A percentile compares a stretch with the other conserved stretches of the same genome.
Evolutionary conservation across 2,888 invertebrate species (phyloP).

Genomic region (Acanthococcus lagerstroemiae): DNA sequence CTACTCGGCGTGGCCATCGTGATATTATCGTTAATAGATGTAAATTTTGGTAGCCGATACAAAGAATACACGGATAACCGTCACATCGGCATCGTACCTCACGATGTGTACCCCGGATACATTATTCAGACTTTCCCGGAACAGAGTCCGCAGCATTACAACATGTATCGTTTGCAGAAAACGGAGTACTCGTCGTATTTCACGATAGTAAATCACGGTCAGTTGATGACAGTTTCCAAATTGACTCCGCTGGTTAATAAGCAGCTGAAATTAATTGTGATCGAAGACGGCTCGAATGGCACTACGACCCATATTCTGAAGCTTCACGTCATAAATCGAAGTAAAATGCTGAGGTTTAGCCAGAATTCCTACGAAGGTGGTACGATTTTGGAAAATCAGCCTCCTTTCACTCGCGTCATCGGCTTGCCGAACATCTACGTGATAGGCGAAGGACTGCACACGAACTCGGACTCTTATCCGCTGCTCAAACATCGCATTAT

Average conservation of each 20-base stretch:
- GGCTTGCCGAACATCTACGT: constrained; percentile 64
- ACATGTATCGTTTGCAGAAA: constrained; percentile 55
- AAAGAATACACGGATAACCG: constrained; percentile 29
- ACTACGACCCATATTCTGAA: constrained; percentile 71
- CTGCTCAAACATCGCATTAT: constrained; percentile 46
- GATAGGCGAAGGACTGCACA: constrained; percentile 43
- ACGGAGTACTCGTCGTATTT: constrained; percentile 76
- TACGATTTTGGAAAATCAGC: constrained; percentile 61
- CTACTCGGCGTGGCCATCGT: neutral
- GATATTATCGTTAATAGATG: constrained; percentile 4
- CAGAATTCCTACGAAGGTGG: constrained; percentile 54
- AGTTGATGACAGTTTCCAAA: constrained; percentile 83
- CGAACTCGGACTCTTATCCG: constrained; percentile 67
- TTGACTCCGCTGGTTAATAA: constrained; percentile 69
- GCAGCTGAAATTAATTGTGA: constrained; percentile 67
- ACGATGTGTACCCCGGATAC: constrained; percentile 82
- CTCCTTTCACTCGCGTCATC: constrained; percentile 59
- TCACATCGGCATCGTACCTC: constrained; percentile 58
- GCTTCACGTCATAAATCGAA: constrained; percentile 70
- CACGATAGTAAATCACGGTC: constrained; percentile 74
- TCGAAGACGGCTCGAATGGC: constrained; percentile 69
- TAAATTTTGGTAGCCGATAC: constrained; percentile 13
- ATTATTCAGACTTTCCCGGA: constrained; percentile 64
- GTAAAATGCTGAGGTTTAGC: constrained; percentile 70
- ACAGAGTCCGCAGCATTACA: constrained; percentile 40